Evolutionary conservation across 2,888 invertebrate genomes (phyloP), one percentile per base, ranked within the genome.

Genomic region (Limnephilus marmoratus): DNA sequence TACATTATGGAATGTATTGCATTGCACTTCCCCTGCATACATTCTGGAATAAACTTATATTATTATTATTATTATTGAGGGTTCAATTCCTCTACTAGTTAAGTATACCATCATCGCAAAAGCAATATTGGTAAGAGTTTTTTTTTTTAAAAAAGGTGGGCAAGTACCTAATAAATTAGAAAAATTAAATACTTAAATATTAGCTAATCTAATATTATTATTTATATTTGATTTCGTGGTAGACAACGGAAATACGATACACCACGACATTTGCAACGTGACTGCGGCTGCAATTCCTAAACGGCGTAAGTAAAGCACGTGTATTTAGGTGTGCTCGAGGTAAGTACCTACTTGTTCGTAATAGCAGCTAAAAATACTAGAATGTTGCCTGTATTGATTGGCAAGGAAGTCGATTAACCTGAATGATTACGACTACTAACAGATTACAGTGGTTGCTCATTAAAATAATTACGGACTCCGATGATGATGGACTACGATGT

Each of bases 181-280:
- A 34, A 82, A 82, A 13, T 82, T 2, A 81, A 29, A 29, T 12
- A 81, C 4, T 29, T 29, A 5, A 3, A 81, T 31, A 12, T 15
- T 15, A 49, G 13, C 49, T 49, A 45, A 81, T 82, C 7, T 83
- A 37, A 9, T 37, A 15, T 15, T 49, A 49, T 49, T 15, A 49
- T 49, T 49, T 15, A 15, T 15, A 49, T 13, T 49, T 34, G 24
- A 37, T 37, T 68, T 24, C 83, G 3, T 13, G 37, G 34, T 24
- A 83, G 83, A 24, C 7, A 37, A 83, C 37, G 37, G 83, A 37
- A 18, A 18, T 83, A 83, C 24, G 24, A 31, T 24, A 2, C 37
- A 11, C 83, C 37, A 83, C 83, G 37, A 29, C 83, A 37, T 18
- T n/a, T 83, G 83, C 83, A 83, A 83, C 83, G 83, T 83, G 83